phyloP scores from a whole-genome alignment of 2,888 invertebrate genomes.

The Caenorhabditis sp. region DNA sequence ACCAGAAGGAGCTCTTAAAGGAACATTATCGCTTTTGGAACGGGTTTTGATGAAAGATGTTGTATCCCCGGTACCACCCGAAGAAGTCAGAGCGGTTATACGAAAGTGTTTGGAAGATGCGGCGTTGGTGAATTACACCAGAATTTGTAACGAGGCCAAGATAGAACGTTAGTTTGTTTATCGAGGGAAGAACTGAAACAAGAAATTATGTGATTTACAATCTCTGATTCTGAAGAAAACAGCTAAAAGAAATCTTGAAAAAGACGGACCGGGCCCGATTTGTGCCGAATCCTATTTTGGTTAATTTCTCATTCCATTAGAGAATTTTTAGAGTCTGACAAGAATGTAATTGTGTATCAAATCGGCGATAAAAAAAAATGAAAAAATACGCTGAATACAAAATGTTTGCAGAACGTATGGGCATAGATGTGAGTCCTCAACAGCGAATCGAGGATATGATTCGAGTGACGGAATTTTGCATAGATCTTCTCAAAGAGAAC shows the following conservation, averaged over 20 bases:
- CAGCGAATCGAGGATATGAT: conserved; percentile 87
- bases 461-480: conserved; percentile 94
- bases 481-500: conserved; percentile 96
- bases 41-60: conserved; percentile 97
- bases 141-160: conserved; percentile 93
- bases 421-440: conserved; percentile 70
- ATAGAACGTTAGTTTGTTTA: conserved; percentile 83
- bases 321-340: too few species aligned
- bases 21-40: conserved; percentile 92
- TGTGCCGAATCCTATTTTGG: too few species aligned
- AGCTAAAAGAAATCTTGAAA: not conserved
- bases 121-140: conserved; percentile 93
- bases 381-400: too few species aligned
- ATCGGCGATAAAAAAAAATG: too few species aligned
- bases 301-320: too few species aligned
- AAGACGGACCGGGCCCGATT: too few species aligned
- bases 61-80: conserved; percentile 90
- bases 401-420: conserved; percentile 70
- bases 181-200: too few species aligned
- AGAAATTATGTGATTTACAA: too few species aligned
- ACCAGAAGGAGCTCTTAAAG: conserved; percentile 95
- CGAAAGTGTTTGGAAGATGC: conserved; percentile 97
- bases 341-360: too few species aligned
- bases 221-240: not conserved
- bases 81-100: conserved; percentile 94